A percentile compares a stretch with the other conserved stretches of the same genome.
These are phyloP conservation scores for Tricholaema leucomelas DNA, from an alignment of 2,113 vertebrate genomes.

Conservation along the genomic window DNA sequence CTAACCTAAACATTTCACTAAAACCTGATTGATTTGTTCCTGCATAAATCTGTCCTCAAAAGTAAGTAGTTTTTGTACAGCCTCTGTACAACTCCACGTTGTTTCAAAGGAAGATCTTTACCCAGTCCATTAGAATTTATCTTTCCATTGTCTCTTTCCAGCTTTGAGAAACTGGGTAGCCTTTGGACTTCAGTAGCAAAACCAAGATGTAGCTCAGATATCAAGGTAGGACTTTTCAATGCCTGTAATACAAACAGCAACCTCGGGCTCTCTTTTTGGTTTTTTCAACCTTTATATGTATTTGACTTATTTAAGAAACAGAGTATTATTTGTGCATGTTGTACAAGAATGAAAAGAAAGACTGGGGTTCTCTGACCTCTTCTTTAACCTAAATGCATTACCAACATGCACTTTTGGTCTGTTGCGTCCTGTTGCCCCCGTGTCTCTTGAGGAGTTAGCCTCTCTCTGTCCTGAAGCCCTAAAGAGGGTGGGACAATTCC, in stretches of 20 bases:
- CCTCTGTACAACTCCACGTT: background rate
- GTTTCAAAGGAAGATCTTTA: background rate
- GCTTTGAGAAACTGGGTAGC: background rate
- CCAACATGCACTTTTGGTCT: fast-evolving
- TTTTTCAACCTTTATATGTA: background rate
- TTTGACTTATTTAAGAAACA: too few relatives aligned
- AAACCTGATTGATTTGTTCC: background rate
- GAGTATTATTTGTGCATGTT: background rate
- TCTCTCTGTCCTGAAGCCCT: background rate
- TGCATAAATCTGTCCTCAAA: background rate
- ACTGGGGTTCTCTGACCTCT: background rate
- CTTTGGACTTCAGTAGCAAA: background rate
- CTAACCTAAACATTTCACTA: background rate
- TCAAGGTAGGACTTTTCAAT: background rate
- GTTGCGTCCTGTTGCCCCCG: background rate
- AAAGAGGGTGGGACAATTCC: background rate
- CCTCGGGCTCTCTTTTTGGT: background rate
- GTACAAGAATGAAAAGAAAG: background rate
- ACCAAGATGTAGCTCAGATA: background rate
- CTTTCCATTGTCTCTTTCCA: background rate
- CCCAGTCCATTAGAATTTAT: background rate
- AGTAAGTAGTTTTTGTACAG: background rate
- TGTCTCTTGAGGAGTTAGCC: background rate
- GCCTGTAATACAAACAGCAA: background rate
- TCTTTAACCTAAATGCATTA: background rate